A percentile compares a stretch with the other conserved stretches of the same genome.
Conservation (phyloP, 2,888 invertebrate genomes). For the Pheosia tremula region DNA sequence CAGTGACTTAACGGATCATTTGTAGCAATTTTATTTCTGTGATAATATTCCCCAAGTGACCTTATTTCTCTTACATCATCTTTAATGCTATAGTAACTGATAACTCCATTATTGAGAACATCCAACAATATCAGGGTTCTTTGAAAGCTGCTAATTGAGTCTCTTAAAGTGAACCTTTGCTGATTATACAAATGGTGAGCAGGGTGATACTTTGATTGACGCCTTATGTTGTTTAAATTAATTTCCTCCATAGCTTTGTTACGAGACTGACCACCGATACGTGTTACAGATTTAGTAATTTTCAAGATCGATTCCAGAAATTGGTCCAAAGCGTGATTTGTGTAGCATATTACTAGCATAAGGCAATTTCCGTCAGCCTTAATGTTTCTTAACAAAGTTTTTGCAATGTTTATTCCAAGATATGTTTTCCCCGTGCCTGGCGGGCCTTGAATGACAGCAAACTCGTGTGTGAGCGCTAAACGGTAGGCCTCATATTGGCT, state of each 20-base stretch:
- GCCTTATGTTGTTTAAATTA: constrained; percentile 66
- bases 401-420: constrained; percentile 89
- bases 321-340: constrained; percentile 94
- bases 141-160: constrained; percentile 42
- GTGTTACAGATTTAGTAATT: constrained; percentile 85
- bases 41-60: constrained; percentile 41
- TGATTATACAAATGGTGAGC: constrained; percentile 40
- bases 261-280: constrained; percentile 88
- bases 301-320: constrained; percentile 88
- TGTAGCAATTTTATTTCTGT: constrained; percentile 5
- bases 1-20: constrained; percentile 52
- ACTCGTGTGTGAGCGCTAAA: constrained; percentile 87
- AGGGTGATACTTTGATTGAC: constrained; percentile 11
- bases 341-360: constrained; percentile 91
- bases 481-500: constrained; percentile 88
- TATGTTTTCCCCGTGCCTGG: constrained; percentile 95
- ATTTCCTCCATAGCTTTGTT: constrained; percentile 74
- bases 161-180: constrained; percentile 45
- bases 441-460: constrained; percentile 92
- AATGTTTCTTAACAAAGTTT: constrained; percentile 86
- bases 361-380: constrained; percentile 55
- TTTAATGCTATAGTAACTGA: constrained; percentile 37
- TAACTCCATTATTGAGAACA: constrained; percentile 51
- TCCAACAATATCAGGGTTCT: constrained; percentile 47
- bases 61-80: constrained; percentile 34